Evolutionary conservation across 2,113 vertebrate genomes (phyloP).

Genomic region (Trachemys scripta): DNA sequence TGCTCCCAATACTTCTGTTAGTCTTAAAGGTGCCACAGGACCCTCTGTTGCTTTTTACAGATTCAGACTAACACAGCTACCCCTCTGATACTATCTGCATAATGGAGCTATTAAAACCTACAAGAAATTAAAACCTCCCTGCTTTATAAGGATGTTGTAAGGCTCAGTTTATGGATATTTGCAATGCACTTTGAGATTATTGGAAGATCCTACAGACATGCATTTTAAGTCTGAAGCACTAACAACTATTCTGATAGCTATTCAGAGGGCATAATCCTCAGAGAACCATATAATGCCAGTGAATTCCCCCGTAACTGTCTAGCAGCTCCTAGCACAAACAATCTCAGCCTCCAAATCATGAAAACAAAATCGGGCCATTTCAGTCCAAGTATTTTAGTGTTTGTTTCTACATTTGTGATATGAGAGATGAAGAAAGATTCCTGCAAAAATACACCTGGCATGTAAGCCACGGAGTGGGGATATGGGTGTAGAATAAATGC

Average conservation of each 20-base stretch:
- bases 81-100: neutral
- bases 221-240: neutral
- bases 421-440: neutral
- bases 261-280: rapidly evolving
- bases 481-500: neutral
- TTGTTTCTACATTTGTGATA: neutral
- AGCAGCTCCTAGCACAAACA: neutral
- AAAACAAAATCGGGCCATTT: neutral
- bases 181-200: neutral
- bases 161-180: neutral
- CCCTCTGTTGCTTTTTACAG: too few species aligned
- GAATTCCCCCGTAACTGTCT: rapidly evolving
- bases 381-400: neutral
- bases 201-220: neutral
- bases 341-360: rapidly evolving
- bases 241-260: neutral
- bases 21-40: too few species aligned
- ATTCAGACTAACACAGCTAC: too few species aligned
- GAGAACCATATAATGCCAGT: neutral
- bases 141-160: neutral
- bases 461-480: rapidly evolving
- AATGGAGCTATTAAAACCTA: neutral
- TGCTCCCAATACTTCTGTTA: too few species aligned
- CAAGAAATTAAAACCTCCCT: neutral
- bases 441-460: neutral